phyloP scores from a whole-genome alignment of 1,140 invertebrate species.

The Arion vulgaris region DNA sequence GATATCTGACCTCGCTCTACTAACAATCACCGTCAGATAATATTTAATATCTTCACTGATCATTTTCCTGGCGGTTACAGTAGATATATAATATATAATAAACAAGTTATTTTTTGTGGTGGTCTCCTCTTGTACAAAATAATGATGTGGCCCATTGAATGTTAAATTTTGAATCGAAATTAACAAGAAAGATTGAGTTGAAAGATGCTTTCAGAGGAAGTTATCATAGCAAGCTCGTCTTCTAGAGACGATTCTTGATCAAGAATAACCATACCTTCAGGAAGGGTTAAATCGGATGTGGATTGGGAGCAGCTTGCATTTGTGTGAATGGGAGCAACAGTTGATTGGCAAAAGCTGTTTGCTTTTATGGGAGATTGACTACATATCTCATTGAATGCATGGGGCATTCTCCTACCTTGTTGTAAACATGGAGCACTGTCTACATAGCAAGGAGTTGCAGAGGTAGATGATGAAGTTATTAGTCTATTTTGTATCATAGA shows the following conservation, averaged over 20 bases:
- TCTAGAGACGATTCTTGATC: conserved; percentile 51
- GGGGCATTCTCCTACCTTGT: neutral
- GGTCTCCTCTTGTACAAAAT: too few relatives aligned
- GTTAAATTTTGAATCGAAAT: neutral
- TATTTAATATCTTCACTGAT: too few relatives aligned
- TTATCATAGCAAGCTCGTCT: conserved; percentile 57
- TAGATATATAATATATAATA: neutral
- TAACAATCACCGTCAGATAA: too few relatives aligned
- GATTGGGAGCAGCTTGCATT: conserved; percentile 2
- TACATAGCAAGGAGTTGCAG: neutral
- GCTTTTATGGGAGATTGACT: neutral
- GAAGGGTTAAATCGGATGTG: conserved; percentile 33
- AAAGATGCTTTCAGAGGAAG: conserved; percentile 50
- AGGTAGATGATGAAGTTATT: neutral
- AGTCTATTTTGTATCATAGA: neutral
- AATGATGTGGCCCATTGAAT: neutral
- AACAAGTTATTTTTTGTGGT: neutral
- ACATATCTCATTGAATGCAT: neutral
- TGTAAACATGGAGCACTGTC: neutral
- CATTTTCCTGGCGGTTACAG: too few relatives aligned
- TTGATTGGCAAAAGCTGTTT: neutral
- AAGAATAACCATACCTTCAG: conserved; percentile 56
- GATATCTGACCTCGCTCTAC: too few relatives aligned
- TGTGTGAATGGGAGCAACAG: neutral
- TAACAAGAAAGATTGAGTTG: conserved; percentile 46